A percentile compares a stretch with the other conserved stretches of the same genome.
These are phyloP conservation scores for Momotus momota DNA, from an alignment of 2,797 vertebrate species.

Conservation along the genomic window DNA sequence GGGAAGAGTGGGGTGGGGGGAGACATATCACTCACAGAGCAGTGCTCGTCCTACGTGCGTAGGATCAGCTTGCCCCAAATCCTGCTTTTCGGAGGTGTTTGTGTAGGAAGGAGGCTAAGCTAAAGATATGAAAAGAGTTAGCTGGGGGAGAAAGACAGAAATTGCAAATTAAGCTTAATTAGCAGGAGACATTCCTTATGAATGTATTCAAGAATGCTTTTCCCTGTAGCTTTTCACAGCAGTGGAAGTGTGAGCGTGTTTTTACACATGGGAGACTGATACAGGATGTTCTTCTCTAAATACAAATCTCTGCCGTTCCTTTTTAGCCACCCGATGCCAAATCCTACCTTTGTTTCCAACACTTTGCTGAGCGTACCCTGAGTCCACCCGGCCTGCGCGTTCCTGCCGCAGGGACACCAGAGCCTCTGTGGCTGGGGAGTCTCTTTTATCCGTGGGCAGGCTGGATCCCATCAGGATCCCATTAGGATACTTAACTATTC, in stretches of 20 bases:
- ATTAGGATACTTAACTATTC: not conserved
- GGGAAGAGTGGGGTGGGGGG: not conserved
- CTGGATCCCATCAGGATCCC: not conserved
- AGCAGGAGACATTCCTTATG: constrained; percentile 18
- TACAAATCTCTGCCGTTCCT: not conserved
- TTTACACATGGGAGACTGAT: constrained; percentile 45
- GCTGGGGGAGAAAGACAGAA: not conserved
- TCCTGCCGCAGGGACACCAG: not conserved
- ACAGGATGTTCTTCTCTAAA: constrained; percentile 50
- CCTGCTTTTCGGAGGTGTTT: not conserved
- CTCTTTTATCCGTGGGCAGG: not conserved
- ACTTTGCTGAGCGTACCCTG: not conserved
- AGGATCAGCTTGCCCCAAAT: not conserved
- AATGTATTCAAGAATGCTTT: constrained; percentile 56
- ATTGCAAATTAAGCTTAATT: constrained; percentile 46
- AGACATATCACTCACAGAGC: not conserved
- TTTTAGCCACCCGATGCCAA: not conserved
- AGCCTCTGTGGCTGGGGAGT: not conserved
- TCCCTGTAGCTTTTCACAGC: constrained; percentile 34
- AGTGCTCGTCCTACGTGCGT: not conserved
- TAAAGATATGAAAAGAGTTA: constrained; percentile 12
- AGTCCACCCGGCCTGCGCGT: rapidly evolving
- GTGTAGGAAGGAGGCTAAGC: constrained; percentile 20
- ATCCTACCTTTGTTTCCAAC: not conserved
- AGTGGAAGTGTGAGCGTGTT: not conserved